These are phyloP conservation scores for Heliconius cydno DNA, from an alignment of 2,888 invertebrate genomes.

Conservation along the genomic window DNA sequence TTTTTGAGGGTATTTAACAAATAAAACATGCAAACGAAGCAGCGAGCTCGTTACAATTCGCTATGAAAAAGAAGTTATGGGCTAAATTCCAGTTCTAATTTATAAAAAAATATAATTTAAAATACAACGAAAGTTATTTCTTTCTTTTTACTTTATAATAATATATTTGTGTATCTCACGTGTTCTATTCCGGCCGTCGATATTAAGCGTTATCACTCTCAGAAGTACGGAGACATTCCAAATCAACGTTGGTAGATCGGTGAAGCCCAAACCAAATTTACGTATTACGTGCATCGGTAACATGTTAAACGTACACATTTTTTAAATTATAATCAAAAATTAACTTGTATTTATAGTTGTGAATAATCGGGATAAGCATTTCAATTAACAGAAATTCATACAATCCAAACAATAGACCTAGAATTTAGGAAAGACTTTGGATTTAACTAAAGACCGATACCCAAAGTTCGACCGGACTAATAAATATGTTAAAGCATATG, in stretches of 20 bases:
- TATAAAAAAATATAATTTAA: too few species aligned
- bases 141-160: too few species aligned
- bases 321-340: neutral
- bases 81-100: too few species aligned
- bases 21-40: too few species aligned
- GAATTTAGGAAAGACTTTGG: neutral
- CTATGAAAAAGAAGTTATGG: too few species aligned
- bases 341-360: neutral
- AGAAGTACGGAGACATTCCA: conserved; percentile 58
- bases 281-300: conserved; percentile 10
- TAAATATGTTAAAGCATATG: too few species aligned
- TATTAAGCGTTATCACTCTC: conserved; percentile 55
- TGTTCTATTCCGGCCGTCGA: conserved; percentile 54
- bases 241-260: conserved; percentile 63
- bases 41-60: too few species aligned
- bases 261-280: conserved; percentile 48
- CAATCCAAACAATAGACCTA: neutral
- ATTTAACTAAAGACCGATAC: neutral
- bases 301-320: neutral
- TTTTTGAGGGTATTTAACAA: too few species aligned
- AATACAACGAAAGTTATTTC: too few species aligned
- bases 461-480: too few species aligned
- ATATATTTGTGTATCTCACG: conserved; percentile 50
- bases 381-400: neutral
- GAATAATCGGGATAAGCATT: neutral